Evolutionary conservation across 2,888 invertebrate genomes (phyloP), one percentile per base, ranked within the genome.

Genomic region (Pecten maximus): DNA sequence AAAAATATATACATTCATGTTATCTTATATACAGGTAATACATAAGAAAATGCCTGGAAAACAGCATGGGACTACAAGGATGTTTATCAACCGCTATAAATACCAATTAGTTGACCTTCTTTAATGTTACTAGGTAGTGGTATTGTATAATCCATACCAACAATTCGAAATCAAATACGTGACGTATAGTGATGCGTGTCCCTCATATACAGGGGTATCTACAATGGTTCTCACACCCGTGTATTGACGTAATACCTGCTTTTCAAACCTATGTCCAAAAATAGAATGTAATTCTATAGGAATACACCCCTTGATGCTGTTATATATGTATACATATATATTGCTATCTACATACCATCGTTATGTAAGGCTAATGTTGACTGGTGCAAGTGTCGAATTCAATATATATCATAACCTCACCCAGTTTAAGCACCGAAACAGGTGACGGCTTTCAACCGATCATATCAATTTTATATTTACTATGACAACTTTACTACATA

Each of bases 381-480:
- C 44, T 8, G 15, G 74, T 35, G 74, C 3, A 74, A 74, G 74
- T 74, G 74, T 60, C 6, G n/a, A n/a, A n/a, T 60, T 60, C n/a
- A 60, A 23, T 60, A 60, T 44, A 44, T 74, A 74, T 28, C 74
- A 28, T 74, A 74, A 60, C 74, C 74, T 28, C 74, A 35, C 35
- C 74, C 74, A 6, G 74, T 28, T 74, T 74, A 35, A 74, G 28
- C 0, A 10, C 74, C 35, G 35, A 35, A 74, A 74, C 74, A 74
- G 74, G 74, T 74, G 74, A 74, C 35, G 74, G 74, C 1, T 35
- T 74, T 74, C 3, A 28, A 74, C 10, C 35, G 35, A 35, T 35
- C 74, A 28, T 74, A 74, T 74, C 74, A 74, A 35, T 74, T 35
- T 35, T 35, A 74, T 74, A 44, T 74, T 74, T 74, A 74, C 74